Conservation (phyloP, 2,888 invertebrate genomes). For the Macrophya annulata region DNA sequence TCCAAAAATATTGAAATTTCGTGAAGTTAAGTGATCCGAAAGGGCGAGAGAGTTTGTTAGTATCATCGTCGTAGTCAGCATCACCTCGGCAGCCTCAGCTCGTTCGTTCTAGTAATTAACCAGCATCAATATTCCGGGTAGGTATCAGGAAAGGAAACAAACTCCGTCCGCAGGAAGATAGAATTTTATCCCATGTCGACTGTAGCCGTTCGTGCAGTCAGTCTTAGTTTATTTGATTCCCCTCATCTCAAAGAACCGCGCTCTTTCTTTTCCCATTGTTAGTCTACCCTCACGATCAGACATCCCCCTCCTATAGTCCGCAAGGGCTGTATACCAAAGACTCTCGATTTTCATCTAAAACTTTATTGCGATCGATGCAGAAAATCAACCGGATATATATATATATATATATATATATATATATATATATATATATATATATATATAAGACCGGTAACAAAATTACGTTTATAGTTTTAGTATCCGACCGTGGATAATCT, state of each 20-base stretch:
- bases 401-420: too few relatives aligned
- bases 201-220: conserved; percentile 39
- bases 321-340: conserved; percentile 12
- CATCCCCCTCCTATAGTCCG: background rate
- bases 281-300: conserved; percentile 40
- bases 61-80: conserved; percentile 10
- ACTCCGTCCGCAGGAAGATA: conserved; percentile 34
- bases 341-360: conserved; percentile 33
- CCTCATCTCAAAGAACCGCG: conserved; percentile 25
- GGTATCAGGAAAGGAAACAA: conserved; percentile 42
- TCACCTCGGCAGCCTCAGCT: background rate
- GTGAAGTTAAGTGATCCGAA: too few relatives aligned
- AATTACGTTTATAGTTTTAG: too few relatives aligned
- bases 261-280: conserved; percentile 28
- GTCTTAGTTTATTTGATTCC: conserved; percentile 45
- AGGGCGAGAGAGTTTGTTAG: background rate
- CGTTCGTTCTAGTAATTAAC: conserved; percentile 45
- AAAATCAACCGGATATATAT: background rate
- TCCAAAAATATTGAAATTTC: too few relatives aligned
- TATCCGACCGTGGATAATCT: too few relatives aligned
- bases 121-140: conserved; percentile 47
- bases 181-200: conserved; percentile 43
- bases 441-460: too few relatives aligned
- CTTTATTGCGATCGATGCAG: conserved; percentile 20
- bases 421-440: too few relatives aligned